Evolutionary conservation across 1,140 invertebrate species (phyloP).

Genomic region (Hirudo medicinalis): DNA sequence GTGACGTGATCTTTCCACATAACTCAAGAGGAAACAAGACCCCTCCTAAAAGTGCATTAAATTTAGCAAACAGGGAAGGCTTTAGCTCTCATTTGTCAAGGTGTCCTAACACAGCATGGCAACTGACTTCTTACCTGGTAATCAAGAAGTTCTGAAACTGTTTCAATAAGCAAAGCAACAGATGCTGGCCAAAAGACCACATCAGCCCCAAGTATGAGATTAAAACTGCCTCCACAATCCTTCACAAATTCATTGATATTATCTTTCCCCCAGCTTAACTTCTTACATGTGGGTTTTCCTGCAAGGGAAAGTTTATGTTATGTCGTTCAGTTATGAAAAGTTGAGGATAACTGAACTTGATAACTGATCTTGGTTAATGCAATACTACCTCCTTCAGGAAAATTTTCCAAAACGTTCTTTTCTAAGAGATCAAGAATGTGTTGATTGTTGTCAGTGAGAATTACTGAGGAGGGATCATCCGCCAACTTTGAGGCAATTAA

Average conservation of each 20-base stretch:
- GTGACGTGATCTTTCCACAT: conserved; percentile 9
- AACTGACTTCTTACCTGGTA: neutral
- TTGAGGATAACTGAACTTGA: neutral
- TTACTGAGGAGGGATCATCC: conserved; percentile 5
- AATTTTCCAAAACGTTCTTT: conserved; percentile 9
- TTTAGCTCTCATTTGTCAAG: too few species aligned
- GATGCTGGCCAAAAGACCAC: conserved; percentile 17
- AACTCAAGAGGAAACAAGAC: neutral
- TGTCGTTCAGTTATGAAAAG: too few species aligned
- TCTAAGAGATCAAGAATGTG: conserved; percentile 10
- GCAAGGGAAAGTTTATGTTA: neutral
- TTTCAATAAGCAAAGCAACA: conserved; percentile 14
- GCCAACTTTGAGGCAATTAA: conserved; percentile 12
- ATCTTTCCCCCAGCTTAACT: conserved; percentile 14
- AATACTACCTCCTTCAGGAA: neutral
- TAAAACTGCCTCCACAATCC: conserved; percentile 7
- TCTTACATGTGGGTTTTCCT: conserved; percentile 2
- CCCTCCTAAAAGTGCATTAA: neutral
- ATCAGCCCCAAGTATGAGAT: conserved; percentile 16
- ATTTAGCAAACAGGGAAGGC: too few species aligned
- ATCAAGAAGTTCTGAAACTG: conserved; percentile 10
- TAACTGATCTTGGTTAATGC: neutral
- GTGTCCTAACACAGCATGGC: too few species aligned
- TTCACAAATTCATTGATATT: neutral
- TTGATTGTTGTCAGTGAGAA: conserved; percentile 15